These are phyloP conservation scores for Actenoides hombroni DNA, from an alignment of 2,113 vertebrate species.

Conservation along the genomic window DNA sequence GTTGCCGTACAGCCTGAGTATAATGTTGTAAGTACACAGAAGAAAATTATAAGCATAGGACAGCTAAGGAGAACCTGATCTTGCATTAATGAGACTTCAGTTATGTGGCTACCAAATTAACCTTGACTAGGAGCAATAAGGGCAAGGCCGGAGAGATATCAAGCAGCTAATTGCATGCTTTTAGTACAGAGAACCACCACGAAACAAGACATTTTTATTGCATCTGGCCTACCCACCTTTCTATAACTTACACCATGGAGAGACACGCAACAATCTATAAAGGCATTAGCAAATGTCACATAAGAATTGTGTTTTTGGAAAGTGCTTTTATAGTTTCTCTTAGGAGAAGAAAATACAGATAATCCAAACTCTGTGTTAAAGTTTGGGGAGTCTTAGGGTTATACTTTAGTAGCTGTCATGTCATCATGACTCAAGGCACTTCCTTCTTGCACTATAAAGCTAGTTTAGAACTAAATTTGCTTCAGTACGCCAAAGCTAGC, in stretches of 20 bases:
- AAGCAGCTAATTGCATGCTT: neutral
- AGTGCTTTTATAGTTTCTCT: neutral
- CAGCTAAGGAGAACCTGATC: neutral
- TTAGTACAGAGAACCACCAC: neutral
- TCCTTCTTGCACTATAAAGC: neutral
- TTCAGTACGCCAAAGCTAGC: neutral
- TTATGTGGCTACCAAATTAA: neutral
- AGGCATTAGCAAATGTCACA: neutral
- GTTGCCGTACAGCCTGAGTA: neutral
- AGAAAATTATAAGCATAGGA: neutral
- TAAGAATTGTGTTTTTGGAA: neutral
- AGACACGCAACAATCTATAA: neutral
- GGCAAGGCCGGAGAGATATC: neutral
- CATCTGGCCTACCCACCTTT: neutral
- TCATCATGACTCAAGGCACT: neutral
- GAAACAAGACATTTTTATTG: neutral
- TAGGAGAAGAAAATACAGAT: neutral
- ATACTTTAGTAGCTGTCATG: neutral
- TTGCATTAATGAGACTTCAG: constrained; percentile 36
- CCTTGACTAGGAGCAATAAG: neutral
- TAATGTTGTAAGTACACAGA: neutral
- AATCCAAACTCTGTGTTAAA: neutral
- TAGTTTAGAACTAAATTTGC: neutral
- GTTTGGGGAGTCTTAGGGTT: neutral
- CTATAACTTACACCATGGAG: neutral